Percentiles rank a stretch among this genome's conserved stretches.
These are phyloP conservation scores for Alethe castanea DNA, from an alignment of 2,113 vertebrate species.

Conservation along the genomic window DNA sequence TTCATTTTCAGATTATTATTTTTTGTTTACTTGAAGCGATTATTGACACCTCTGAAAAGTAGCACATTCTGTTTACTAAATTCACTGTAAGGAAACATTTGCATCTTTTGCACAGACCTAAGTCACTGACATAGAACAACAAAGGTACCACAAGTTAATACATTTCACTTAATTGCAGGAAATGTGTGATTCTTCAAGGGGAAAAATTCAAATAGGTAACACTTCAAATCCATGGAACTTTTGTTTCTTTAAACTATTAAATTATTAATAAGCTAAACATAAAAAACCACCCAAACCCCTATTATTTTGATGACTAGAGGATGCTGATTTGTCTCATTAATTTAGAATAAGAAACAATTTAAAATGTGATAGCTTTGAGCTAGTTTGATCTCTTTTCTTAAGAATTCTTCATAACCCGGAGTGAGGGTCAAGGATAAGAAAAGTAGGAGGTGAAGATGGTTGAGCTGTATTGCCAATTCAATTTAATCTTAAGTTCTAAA, in stretches of 20 bases:
- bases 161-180: not conserved
- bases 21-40: not conserved
- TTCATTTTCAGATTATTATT: not conserved
- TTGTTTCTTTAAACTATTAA: not conserved
- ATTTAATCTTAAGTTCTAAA: constrained; percentile 5
- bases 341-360: not conserved
- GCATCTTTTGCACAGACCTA: not conserved
- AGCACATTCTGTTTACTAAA: not conserved
- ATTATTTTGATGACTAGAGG: not conserved
- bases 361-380: not conserved
- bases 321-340: not conserved
- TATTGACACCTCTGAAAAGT: not conserved
- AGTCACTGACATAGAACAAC: not conserved
- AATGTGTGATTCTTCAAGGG: not conserved
- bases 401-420: not conserved
- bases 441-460: not conserved
- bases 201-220: not conserved
- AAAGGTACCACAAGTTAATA: not conserved
- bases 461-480: not conserved
- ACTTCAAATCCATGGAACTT: not conserved
- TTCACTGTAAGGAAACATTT: not conserved
- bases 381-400: not conserved
- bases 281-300: not conserved
- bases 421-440: not conserved
- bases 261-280: not conserved